Base-by-base conservation (phyloP, 2,888 invertebrate species). In the Nemapogon koenigi region DNA sequence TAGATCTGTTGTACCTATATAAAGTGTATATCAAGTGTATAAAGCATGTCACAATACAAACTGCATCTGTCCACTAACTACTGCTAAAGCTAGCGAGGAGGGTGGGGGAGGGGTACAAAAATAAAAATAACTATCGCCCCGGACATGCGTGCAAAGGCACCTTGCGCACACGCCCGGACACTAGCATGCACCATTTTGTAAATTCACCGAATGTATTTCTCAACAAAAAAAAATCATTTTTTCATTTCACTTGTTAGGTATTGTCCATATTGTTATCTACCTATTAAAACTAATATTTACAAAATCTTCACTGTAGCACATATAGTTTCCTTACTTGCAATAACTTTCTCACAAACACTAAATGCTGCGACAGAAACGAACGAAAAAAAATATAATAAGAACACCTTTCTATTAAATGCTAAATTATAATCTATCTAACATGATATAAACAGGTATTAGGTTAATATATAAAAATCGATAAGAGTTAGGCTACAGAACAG, bases 341-440 rank as follows among this genome's bases (percentile, higher is more conserved):
- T 28, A 25, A 31, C 16, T 10, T 22, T 16, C 19, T 48, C 58
- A 42, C n/a, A n/a, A n/a, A n/a, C n/a, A n/a, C n/a, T n/a, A n/a
- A n/a, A n/a, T n/a, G n/a, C n/a, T n/a, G n/a, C n/a, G n/a, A n/a
- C n/a, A n/a, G n/a, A n/a, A n/a, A n/a, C n/a, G n/a, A n/a, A n/a
- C n/a, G n/a, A n/a, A n/a, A n/a, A 18, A 18, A 33, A 17, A 33
- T 11, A 13, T 33, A 18, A 8, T 18, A 17, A 70, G 68, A 75
- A 76, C 75, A 76, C 73, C 75, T n/a, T n/a, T n/a, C n/a, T 76
- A 75, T 73, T 75, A 73, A 55, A 65, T 70, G 66, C 75, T 72
- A 73, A 60, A 18, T 16, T n/a, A n/a, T n/a, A n/a, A n/a, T n/a
- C n/a, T n/a, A n/a, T n/a, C n/a, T n/a, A n/a, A n/a, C n/a, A n/a